phyloP scores from a whole-genome alignment of 2,797 vertebrate species.

The Pterois miles region DNA sequence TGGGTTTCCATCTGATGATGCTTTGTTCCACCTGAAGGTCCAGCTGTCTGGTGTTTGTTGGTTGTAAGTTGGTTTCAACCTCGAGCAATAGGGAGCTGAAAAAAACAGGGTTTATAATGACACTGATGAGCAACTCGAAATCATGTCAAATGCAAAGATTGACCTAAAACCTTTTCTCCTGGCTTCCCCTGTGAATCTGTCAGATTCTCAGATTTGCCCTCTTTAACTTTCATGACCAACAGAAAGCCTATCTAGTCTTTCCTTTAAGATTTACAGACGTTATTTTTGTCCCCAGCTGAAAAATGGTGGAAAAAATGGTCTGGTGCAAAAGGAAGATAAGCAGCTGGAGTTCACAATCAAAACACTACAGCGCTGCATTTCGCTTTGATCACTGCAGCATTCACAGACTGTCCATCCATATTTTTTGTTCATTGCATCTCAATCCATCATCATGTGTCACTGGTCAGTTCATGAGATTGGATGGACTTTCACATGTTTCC shows the following conservation, averaged over 20 bases:
- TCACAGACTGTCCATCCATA: not conserved
- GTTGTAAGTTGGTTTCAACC: conserved; percentile 50
- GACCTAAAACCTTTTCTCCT: no score
- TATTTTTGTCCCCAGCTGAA: not conserved
- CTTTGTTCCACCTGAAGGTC: not conserved
- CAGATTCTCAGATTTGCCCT: not conserved
- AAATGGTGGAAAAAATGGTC: not conserved
- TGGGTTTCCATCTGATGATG: not conserved
- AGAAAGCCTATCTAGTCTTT: not conserved
- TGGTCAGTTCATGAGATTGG: not conserved
- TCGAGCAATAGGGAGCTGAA: conserved; percentile 72
- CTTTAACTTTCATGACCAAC: not conserved
- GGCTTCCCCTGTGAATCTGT: not conserved
- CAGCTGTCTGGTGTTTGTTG: not conserved
- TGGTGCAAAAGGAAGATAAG: not conserved
- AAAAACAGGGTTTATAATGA: not conserved
- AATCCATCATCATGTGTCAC: conserved; percentile 6
- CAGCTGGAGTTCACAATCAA: not conserved
- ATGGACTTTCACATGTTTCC: conserved; percentile 25
- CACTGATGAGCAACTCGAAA: not conserved
- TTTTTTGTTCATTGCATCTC: not conserved
- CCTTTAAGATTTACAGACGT: not conserved
- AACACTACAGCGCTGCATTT: not conserved
- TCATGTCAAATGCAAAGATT: not conserved
- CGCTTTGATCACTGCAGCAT: not conserved